phyloP scores from a whole-genome alignment of 2,113 vertebrate species.

The Rousettus leschenaultii region DNA sequence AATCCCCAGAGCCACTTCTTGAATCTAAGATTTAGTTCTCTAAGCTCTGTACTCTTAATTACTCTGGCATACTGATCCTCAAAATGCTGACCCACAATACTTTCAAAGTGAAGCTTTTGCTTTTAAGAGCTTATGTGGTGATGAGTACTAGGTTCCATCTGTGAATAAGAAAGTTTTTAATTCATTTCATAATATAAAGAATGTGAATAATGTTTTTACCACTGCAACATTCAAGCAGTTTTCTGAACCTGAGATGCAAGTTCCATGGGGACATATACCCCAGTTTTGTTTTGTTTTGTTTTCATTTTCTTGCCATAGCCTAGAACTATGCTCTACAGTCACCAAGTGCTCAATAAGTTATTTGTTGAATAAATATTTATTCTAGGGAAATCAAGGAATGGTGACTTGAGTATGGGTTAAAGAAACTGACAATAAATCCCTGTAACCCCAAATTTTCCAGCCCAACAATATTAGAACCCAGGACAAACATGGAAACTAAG shows the following conservation, averaged over 20 bases:
- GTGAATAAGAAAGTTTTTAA: not conserved
- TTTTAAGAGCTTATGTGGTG: not conserved
- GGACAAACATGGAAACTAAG: not conserved
- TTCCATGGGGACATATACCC: not conserved
- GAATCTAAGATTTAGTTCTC: not conserved
- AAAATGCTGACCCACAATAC: not conserved
- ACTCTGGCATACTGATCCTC: not conserved
- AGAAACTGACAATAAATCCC: not conserved
- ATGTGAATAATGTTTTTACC: not conserved
- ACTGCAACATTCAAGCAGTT: not conserved
- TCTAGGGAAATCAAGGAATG: not conserved
- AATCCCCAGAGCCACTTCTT: not conserved
- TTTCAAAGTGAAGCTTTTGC: not conserved
- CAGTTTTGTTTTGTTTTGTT: not conserved
- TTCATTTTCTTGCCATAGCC: not conserved
- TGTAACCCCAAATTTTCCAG: not conserved
- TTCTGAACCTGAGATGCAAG: not conserved
- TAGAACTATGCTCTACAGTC: not conserved
- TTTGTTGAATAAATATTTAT: not conserved
- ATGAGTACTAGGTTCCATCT: not conserved
- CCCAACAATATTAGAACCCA: not conserved
- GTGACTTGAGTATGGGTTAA: not conserved
- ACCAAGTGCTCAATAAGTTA: not conserved
- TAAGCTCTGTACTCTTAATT: not conserved
- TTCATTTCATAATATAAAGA: not conserved